Conservation (phyloP, 2,797 vertebrate species). For the Natrix natrix region DNA sequence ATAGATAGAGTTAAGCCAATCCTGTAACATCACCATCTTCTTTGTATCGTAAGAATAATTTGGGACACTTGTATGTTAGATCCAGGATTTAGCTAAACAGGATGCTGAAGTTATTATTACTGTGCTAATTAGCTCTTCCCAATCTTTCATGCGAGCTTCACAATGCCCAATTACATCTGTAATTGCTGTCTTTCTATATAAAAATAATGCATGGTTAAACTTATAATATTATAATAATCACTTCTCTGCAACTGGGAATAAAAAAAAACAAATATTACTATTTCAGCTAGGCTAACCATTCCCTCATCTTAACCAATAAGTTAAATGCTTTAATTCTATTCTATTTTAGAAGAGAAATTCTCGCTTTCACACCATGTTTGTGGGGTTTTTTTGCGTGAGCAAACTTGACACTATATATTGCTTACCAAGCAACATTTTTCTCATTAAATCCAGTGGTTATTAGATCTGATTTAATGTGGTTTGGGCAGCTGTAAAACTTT, state of each 20-base stretch:
- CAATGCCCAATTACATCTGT: background rate
- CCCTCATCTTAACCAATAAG: background rate
- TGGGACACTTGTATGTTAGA: background rate
- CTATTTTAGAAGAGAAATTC: background rate
- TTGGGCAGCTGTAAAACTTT: slow-evolving; percentile 1
- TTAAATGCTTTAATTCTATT: background rate
- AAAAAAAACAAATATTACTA: background rate
- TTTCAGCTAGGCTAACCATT: background rate
- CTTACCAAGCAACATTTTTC: background rate
- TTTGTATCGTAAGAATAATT: background rate
- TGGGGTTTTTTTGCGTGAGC: background rate
- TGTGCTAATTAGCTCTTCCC: background rate
- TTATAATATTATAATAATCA: background rate
- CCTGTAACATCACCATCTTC: accelerated
- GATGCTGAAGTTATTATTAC: background rate
- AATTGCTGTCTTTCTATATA: background rate
- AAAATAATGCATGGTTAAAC: background rate
- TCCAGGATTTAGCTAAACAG: background rate
- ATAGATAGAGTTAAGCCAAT: accelerated
- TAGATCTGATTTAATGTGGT: background rate
- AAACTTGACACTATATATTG: background rate
- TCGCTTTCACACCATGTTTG: background rate
- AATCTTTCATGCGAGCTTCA: background rate
- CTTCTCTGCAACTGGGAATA: background rate
- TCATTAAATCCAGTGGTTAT: background rate